Conservation (phyloP, 2,113 vertebrate species). For the Otis tarda region DNA sequence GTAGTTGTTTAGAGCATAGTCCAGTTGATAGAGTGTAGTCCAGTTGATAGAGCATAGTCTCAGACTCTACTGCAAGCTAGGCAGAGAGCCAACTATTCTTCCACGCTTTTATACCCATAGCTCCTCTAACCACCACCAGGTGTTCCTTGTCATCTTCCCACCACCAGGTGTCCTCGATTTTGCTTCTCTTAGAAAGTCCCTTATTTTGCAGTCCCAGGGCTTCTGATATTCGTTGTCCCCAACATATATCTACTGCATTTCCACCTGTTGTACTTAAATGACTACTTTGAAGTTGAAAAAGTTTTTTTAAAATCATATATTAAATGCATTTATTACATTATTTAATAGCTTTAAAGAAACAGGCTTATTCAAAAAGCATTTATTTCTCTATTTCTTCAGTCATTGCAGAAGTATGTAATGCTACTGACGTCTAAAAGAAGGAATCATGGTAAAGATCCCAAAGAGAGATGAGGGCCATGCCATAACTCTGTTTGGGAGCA, state of each 20-base stretch:
- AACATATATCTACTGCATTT: too few species aligned
- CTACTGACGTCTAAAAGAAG: neutral
- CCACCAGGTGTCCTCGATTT: too few species aligned
- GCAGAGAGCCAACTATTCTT: too few species aligned
- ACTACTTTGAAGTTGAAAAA: neutral
- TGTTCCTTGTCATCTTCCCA: too few species aligned
- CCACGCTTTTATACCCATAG: too few species aligned
- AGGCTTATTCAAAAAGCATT: neutral
- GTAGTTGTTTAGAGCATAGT: neutral
- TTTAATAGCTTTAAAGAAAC: neutral
- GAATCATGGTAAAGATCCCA: neutral
- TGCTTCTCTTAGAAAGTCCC: too few species aligned
- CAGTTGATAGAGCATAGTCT: too few species aligned
- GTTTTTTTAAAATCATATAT: neutral
- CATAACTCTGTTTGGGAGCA: neutral
- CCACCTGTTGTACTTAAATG: neutral
- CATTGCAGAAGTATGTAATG: neutral
- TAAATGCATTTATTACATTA: neutral
- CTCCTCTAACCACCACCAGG: too few species aligned
- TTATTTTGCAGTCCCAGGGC: too few species aligned
- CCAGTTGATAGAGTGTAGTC: too few species aligned
- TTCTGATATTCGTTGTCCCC: neutral
- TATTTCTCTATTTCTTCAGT: neutral
- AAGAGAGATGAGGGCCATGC: neutral
- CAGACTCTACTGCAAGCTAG: too few species aligned